Evolutionary conservation across 2,888 invertebrate genomes (phyloP).

Genomic region (Dichetophora obliterata): DNA sequence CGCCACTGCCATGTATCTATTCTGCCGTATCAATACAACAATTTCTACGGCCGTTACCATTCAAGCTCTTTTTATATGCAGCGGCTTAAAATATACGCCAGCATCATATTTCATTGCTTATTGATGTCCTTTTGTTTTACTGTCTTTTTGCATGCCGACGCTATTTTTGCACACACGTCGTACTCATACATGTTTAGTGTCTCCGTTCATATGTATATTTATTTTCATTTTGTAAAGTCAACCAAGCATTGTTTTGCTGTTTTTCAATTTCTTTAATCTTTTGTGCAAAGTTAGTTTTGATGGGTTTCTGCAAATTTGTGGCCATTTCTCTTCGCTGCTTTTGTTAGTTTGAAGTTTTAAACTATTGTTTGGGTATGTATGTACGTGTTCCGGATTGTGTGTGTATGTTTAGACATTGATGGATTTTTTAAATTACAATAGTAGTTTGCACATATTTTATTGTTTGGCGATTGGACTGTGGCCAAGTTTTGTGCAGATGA

Average conservation of each 20-base stretch:
- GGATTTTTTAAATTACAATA: no score
- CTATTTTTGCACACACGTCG: no score
- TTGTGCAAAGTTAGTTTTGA: constrained; percentile 6
- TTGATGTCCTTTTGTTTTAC: not conserved
- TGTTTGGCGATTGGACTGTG: no score
- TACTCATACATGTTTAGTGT: no score
- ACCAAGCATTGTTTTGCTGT: not conserved
- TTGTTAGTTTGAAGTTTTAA: not conserved
- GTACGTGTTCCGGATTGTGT: not conserved
- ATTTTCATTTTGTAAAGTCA: not conserved
- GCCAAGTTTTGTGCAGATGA: no score
- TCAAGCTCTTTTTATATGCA: not conserved
- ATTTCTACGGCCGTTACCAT: not conserved
- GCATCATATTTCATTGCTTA: constrained; percentile 6
- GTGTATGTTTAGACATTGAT: not conserved
- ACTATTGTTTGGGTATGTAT: not conserved
- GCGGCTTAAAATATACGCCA: not conserved
- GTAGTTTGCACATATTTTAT: no score
- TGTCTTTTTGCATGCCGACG: no score
- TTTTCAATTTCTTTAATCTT: constrained; percentile 5
- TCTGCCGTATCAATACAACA: not conserved
- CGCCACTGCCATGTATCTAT: not conserved
- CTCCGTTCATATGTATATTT: not conserved
- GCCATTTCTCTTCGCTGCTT: not conserved
- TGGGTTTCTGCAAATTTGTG: constrained; percentile 16